Base-by-base conservation (phyloP, 2,797 vertebrate genomes). In the Smutsia gigantea region DNA sequence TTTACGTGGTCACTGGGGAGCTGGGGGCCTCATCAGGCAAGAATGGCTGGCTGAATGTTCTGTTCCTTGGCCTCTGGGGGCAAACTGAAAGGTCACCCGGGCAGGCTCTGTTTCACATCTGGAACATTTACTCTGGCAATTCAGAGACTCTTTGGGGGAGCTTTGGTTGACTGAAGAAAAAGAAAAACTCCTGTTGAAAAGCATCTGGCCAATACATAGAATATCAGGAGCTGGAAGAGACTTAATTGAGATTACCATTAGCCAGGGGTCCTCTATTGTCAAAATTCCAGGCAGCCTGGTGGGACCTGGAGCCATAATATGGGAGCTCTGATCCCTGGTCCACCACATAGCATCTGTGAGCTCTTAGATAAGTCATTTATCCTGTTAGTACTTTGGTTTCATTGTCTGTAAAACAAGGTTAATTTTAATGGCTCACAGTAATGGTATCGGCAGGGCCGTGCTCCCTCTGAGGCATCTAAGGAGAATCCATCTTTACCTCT, bases 191-290 rank as follows among this genome's bases (percentile, higher is more conserved):
- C 75, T 31, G 10, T 31, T 86, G 81, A 61, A 81, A 91, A 91
- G 55, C 72, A 85, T 79, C 11, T 46, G 92, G 72, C 66, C 74
- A 89, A 34, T 83, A 82, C 71, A 27, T 12, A 31, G 78, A 31
- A 5, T 29, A 61, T 34, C 59, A 53, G 71, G 37, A 66, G 55
- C n/a, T 59, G 37, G 78, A 69, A 90, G 79, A 34, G 34, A 90
- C 39, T 55, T 53, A 29, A 42, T 1, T 27, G 51, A 87, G 68
- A 42, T 55, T n/a, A 29, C n/a, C 2, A 29, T 53, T 42, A 49
- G 37, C 66, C 51, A 63, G 68, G 10, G 8, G 14, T 79, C 21
- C 39, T 39, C n/a, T 88, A 77, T n/a, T 7, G 2, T 42, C 17
- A 84, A 34, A 72, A 68, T n/a, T 55, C 53, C 64, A 74, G 82